Conservation (phyloP, 2,797 vertebrate species). For the Protonibea diacanthus region DNA sequence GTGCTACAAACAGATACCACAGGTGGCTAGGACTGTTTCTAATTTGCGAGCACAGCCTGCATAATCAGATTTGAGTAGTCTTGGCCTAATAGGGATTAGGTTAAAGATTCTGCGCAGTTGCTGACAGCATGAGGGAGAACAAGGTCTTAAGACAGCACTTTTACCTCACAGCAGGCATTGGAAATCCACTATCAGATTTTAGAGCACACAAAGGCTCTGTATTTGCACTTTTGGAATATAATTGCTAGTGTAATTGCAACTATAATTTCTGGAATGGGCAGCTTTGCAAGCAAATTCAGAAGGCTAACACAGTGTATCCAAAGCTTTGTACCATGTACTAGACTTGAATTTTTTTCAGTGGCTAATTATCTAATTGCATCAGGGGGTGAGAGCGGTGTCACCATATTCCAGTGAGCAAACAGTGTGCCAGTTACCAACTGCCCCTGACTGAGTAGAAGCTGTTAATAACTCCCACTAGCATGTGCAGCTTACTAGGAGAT, state of each 20-base stretch:
- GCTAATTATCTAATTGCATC: constrained; percentile 37
- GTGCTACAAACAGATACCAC: constrained; percentile 44
- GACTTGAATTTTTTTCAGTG: not conserved
- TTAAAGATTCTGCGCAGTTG: constrained; percentile 77
- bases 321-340: not conserved
- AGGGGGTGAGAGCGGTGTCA: constrained; percentile 41
- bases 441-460: constrained; percentile 34
- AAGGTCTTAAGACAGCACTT: constrained; percentile 66
- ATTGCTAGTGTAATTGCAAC: not conserved
- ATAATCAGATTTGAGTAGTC: constrained; percentile 90
- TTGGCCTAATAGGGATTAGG: constrained; percentile 90
- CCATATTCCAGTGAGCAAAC: constrained; percentile 23
- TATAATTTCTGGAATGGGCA: not conserved
- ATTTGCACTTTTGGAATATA: not conserved
- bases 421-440: constrained; percentile 41
- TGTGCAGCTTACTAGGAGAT: not conserved
- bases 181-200: constrained; percentile 48
- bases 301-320: not conserved
- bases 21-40: constrained; percentile 74
- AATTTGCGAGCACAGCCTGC: constrained; percentile 78
- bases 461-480: constrained; percentile 35
- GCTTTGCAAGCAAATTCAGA: not conserved
- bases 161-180: constrained; percentile 58
- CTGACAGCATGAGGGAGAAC: constrained; percentile 69
- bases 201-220: constrained; percentile 1